Conservation (phyloP, 2,888 invertebrate genomes). For the Dinocampus coccinellae region DNA sequence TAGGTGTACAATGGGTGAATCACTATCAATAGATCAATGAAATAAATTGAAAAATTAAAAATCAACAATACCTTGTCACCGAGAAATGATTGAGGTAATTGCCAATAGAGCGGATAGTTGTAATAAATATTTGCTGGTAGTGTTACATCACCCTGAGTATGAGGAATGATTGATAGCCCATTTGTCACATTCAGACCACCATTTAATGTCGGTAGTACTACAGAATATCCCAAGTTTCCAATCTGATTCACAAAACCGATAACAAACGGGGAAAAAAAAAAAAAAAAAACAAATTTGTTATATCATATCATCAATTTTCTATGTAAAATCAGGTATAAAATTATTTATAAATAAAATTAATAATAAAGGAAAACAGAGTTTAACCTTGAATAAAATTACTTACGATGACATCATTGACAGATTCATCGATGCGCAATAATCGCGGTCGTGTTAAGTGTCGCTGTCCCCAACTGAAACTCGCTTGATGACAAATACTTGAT, state of each 20-base stretch:
- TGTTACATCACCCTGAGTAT: slow-evolving; percentile 72
- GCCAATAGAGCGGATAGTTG: slow-evolving; percentile 85
- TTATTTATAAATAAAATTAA: background rate
- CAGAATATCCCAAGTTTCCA: slow-evolving; percentile 56
- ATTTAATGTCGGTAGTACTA: slow-evolving; percentile 58
- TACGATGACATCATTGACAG: slow-evolving; percentile 59
- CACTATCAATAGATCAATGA: background rate
- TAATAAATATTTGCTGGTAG: slow-evolving; percentile 71
- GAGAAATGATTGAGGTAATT: slow-evolving; percentile 83
- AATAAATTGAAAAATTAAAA: slow-evolving; percentile 15
- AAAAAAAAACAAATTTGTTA: slow-evolving; percentile 12
- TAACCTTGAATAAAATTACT: slow-evolving; percentile 32
- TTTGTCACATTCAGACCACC: slow-evolving; percentile 73
- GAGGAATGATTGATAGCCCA: slow-evolving; percentile 76
- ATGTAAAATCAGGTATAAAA: background rate
- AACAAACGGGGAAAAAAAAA: background rate
- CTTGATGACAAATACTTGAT: slow-evolving; percentile 83
- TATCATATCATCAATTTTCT: slow-evolving; percentile 13
- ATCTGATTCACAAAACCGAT: slow-evolving; percentile 50
- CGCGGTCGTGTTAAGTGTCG: slow-evolving; percentile 75
- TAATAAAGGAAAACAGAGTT: background rate
- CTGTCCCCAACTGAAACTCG: slow-evolving; percentile 86
- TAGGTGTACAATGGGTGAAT: background rate
- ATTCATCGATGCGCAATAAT: slow-evolving; percentile 62
- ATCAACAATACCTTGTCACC: slow-evolving; percentile 79